Percentiles rank a stretch among this genome's conserved stretches.
These are phyloP conservation scores for Tuta absoluta DNA, from an alignment of 2,888 invertebrate genomes.

Conservation along the genomic window DNA sequence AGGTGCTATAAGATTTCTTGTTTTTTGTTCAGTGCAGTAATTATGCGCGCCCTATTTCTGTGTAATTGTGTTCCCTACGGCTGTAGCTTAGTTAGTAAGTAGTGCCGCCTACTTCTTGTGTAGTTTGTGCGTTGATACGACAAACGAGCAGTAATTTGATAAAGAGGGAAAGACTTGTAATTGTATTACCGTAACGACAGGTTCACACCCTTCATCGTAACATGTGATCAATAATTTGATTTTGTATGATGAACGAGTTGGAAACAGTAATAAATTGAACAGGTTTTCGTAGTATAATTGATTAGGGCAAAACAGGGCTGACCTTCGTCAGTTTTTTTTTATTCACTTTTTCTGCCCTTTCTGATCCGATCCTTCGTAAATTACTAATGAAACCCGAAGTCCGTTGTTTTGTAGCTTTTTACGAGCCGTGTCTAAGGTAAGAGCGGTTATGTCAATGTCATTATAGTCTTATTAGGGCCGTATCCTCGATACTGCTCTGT, in stretches of 20 bases:
- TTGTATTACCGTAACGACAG: slow-evolving; percentile 3
- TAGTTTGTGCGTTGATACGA: slow-evolving; percentile 11
- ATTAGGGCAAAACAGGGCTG: slow-evolving; percentile 15
- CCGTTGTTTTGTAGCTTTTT: slow-evolving; percentile 11
- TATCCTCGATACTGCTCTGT: slow-evolving; percentile 27
- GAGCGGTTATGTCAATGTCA: slow-evolving; percentile 25
- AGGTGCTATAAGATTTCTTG: slow-evolving; percentile 53
- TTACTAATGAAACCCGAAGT: not conserved
- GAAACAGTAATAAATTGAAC: slow-evolving; percentile 3
- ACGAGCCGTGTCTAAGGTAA: slow-evolving; percentile 7
- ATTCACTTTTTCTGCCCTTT: slow-evolving; percentile 16
- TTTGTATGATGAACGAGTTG: not conserved
- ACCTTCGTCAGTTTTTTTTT: slow-evolving; percentile 22
- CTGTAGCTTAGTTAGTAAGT: slow-evolving; percentile 34
- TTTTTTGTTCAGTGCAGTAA: no score
- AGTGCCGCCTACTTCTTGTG: not conserved
- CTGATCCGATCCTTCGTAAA: not conserved
- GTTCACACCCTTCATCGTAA: not conserved
- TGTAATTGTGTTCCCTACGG: slow-evolving; percentile 16
- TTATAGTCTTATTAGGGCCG: slow-evolving; percentile 31
- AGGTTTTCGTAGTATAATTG: slow-evolving; percentile 19
- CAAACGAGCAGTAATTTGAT: slow-evolving; percentile 16
- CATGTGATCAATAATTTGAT: not conserved
- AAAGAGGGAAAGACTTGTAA: not conserved
- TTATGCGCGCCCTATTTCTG: not conserved